Evolutionary conservation across 2,888 invertebrate genomes (phyloP).

Genomic region (Drosophila colorata): DNA sequence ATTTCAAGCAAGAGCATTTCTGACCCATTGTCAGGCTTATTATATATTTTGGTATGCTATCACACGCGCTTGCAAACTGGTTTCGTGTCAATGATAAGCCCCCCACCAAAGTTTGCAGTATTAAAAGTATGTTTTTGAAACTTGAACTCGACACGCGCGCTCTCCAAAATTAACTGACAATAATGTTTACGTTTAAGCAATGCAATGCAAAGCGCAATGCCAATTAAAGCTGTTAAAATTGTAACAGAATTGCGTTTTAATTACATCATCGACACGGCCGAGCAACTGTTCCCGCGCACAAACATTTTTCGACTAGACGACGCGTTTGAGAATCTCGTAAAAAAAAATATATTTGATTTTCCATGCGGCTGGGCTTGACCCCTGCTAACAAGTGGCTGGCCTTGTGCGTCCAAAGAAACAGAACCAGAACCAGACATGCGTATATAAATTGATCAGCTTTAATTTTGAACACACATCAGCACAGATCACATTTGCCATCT

Average conservation of each 20-base stretch:
- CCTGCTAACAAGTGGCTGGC: constrained; percentile 45
- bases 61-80: constrained; percentile 34
- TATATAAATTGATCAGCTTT: constrained; percentile 62
- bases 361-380: constrained; percentile 42
- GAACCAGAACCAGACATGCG: constrained; percentile 41
- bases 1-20: constrained; percentile 40
- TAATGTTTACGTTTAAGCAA: constrained; percentile 17
- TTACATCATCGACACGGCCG: constrained; percentile 52
- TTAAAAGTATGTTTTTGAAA: constrained; percentile 28
- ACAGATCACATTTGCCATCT: constrained; percentile 28
- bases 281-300: constrained; percentile 27
- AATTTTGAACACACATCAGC: constrained; percentile 40
- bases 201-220: background rate
- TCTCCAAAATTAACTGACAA: constrained; percentile 38
- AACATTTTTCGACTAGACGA: constrained; percentile 23
- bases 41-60: constrained; percentile 15
- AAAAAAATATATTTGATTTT: constrained; percentile 31
- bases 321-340: background rate
- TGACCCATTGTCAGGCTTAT: constrained; percentile 54
- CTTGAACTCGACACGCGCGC: constrained; percentile 30
- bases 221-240: constrained; percentile 34
- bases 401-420: constrained; percentile 45
- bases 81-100: constrained; percentile 31
- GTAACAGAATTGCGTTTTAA: constrained; percentile 40
- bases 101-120: constrained; percentile 14